Conservation (phyloP, 2,888 invertebrate species). For the Chalcosyrphus nemorum region DNA sequence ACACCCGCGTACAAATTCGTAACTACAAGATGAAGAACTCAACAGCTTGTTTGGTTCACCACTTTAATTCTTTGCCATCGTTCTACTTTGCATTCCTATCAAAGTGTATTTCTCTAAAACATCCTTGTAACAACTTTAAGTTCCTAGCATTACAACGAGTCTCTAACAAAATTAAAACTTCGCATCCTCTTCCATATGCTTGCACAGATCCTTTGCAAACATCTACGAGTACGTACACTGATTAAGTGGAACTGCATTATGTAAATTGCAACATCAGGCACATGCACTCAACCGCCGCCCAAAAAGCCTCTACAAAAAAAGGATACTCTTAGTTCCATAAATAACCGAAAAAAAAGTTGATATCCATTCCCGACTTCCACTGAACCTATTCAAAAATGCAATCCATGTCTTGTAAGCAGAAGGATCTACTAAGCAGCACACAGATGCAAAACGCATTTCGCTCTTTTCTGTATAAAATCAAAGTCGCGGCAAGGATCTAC, state of each 20-base stretch:
- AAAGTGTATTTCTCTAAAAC: constrained; percentile 10
- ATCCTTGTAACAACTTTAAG: constrained; percentile 27
- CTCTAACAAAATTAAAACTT: constrained; percentile 44
- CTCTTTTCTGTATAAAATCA: constrained; percentile 22
- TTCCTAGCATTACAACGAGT: constrained; percentile 12
- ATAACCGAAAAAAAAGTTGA: constrained; percentile 50
- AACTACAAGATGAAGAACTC: not conserved
- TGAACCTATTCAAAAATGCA: constrained; percentile 64
- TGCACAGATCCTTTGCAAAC: constrained; percentile 4
- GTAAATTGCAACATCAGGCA: constrained; percentile 59
- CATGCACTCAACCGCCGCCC: not conserved
- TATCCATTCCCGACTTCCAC: constrained; percentile 36
- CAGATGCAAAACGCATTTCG: constrained; percentile 36
- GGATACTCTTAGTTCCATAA: constrained; percentile 44
- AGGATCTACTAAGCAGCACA: constrained; percentile 4
- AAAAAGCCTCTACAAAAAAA: not conserved
- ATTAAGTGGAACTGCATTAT: constrained; percentile 65
- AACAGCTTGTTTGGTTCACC: not conserved
- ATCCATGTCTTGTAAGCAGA: constrained; percentile 45
- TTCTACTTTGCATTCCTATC: not conserved
- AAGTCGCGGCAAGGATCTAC: constrained; percentile 41
- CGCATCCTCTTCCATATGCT: constrained; percentile 2
- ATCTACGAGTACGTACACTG: constrained; percentile 20
- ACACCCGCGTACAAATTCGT: not conserved
- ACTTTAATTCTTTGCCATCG: not conserved